A percentile compares a stretch with the other conserved stretches of the same genome.
phyloP scores from a whole-genome alignment of 1,140 invertebrate genomes.

The Pseudomyrmex pallidus region DNA sequence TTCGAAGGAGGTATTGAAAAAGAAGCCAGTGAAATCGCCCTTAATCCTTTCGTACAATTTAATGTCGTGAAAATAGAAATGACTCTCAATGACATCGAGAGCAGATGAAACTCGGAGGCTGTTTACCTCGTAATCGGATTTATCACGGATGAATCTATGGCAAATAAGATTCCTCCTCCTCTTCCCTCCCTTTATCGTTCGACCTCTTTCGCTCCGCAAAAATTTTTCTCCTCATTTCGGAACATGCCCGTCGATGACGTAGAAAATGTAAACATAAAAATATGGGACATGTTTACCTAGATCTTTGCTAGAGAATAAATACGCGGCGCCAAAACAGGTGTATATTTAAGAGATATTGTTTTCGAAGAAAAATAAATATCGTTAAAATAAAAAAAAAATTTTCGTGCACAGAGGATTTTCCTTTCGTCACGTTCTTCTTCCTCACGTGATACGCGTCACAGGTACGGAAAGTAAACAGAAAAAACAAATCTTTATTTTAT shows the following conservation, averaged over 20 bases:
- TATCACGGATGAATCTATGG: slow-evolving; percentile 60
- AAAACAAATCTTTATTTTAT: neutral
- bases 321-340: neutral
- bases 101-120: slow-evolving; percentile 49
- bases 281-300: neutral
- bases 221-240: too few relatives aligned
- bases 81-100: slow-evolving; percentile 75
- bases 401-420: neutral
- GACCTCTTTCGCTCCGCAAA: too few relatives aligned
- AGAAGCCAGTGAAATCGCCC: slow-evolving; percentile 46
- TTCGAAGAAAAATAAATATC: neutral
- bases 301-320: neutral
- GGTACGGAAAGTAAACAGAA: neutral
- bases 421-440: neutral
- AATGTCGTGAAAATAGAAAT: slow-evolving; percentile 75
- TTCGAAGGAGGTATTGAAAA: slow-evolving; percentile 69
- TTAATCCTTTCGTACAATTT: slow-evolving; percentile 80
- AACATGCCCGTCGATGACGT: too few relatives aligned
- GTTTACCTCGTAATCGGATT: slow-evolving; percentile 78
- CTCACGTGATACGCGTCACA: neutral
- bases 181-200: too few relatives aligned
- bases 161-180: slow-evolving; percentile 28
- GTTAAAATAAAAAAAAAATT: neutral
- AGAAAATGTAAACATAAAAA: neutral
- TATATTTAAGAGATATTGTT: slow-evolving; percentile 2